Percentiles rank a stretch among this genome's conserved stretches.
Evolutionary conservation across 2,888 invertebrate species (phyloP).

Genomic region (Macaria notata): DNA sequence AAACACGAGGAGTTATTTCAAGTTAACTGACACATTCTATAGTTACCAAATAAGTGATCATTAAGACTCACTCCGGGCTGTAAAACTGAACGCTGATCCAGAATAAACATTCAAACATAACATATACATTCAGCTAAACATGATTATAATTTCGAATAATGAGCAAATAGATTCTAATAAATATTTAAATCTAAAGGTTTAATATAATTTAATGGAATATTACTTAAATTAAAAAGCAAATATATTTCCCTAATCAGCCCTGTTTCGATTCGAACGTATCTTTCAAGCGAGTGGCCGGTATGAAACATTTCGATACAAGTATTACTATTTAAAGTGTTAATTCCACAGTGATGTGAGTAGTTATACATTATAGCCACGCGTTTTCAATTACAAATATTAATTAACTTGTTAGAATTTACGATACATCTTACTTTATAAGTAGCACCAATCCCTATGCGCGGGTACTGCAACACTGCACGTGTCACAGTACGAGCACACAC

Average conservation of each 20-base stretch:
- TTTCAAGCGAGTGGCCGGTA: conserved; percentile 1
- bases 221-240: conserved; percentile 68
- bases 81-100: too few species aligned
- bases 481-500: conserved; percentile 62
- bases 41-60: too few species aligned
- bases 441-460: conserved; percentile 72
- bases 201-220: conserved; percentile 78
- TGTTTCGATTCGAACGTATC: conserved; percentile 37
- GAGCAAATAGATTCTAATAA: conserved; percentile 76
- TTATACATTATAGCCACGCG: conserved; percentile 42
- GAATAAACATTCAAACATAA: neutral
- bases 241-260: conserved; percentile 49
- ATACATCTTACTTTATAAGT: conserved; percentile 52
- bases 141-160: conserved; percentile 73
- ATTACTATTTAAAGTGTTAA: conserved; percentile 21
- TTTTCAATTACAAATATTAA: conserved; percentile 42
- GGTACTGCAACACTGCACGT: conserved; percentile 49
- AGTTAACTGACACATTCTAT: too few species aligned
- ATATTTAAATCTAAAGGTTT: conserved; percentile 67
- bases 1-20: too few species aligned
- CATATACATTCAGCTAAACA: conserved; percentile 62
- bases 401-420: conserved; percentile 43
- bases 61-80: too few species aligned
- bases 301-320: neutral
- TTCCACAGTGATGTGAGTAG: conserved; percentile 25